Evolutionary conservation across 2,113 vertebrate species (phyloP).

Genomic region (Pleuronectes platessa): DNA sequence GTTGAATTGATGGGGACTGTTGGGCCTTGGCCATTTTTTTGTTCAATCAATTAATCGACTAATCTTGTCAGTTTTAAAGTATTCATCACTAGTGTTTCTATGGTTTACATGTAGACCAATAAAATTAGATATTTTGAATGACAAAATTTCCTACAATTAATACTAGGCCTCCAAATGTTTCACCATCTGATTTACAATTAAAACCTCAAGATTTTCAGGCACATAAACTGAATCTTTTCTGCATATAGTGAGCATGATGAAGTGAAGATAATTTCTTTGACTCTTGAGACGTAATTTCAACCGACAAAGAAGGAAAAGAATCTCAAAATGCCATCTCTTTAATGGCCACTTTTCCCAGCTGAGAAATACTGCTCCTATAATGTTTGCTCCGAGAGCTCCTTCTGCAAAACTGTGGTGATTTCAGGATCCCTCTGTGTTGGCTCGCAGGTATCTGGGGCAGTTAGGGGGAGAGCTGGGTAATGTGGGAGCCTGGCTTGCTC

Average conservation of each 20-base stretch:
- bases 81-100: background rate
- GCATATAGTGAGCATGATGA: slow-evolving; percentile 1
- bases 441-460: slow-evolving; percentile 41
- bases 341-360: slow-evolving; percentile 19
- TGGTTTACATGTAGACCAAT: background rate
- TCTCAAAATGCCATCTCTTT: background rate
- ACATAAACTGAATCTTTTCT: background rate
- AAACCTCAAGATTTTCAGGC: background rate
- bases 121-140: no score
- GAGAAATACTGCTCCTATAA: background rate
- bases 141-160: background rate
- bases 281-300: slow-evolving; percentile 17
- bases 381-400: slow-evolving; percentile 33
- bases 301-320: slow-evolving; percentile 24
- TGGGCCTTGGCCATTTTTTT: no score
- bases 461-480: slow-evolving; percentile 14
- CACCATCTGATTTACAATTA: background rate
- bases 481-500: slow-evolving; percentile 18
- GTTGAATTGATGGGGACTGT: no score
- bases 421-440: slow-evolving; percentile 17
- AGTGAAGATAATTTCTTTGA: background rate
- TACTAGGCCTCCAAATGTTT: background rate
- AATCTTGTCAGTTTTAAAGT: background rate
- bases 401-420: slow-evolving; percentile 37
- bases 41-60: no score